Conservation (phyloP, 2,797 vertebrate species). For the Anisognathus igniventris region DNA sequence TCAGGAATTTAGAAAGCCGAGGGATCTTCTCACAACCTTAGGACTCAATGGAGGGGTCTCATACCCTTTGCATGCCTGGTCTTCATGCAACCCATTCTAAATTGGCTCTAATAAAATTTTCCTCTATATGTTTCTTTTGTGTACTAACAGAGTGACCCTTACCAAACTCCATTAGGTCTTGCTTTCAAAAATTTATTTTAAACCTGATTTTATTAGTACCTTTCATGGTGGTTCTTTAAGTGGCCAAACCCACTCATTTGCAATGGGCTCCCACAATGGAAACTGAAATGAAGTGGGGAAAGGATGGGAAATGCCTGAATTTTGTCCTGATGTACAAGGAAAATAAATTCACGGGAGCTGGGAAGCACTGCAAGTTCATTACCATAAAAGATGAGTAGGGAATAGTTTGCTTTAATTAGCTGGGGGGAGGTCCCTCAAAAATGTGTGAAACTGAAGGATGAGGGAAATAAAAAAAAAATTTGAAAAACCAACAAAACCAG, state of each 20-base stretch:
- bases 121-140: not conserved
- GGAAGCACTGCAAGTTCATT: not conserved
- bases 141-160: not conserved
- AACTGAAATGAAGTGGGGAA: not conserved
- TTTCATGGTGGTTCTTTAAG: not conserved
- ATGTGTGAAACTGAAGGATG: not conserved
- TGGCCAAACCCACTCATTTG: not conserved
- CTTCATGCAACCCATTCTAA: not conserved
- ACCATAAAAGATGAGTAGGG: not conserved
- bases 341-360: not conserved
- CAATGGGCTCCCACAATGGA: not conserved
- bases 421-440: fast-evolving
- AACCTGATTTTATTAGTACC: not conserved
- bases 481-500: not conserved
- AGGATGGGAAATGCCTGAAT: not conserved
- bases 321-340: not conserved
- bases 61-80: not conserved
- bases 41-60: not conserved
- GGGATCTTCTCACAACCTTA: fast-evolving
- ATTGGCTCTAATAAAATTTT: not conserved
- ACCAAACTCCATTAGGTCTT: not conserved
- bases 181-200: not conserved
- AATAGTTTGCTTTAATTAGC: not conserved
- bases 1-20: not conserved
- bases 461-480: not conserved